Percentiles rank a stretch among this genome's conserved stretches.
Conservation (phyloP, 2,113 vertebrate species). For the Microtus montanus region DNA sequence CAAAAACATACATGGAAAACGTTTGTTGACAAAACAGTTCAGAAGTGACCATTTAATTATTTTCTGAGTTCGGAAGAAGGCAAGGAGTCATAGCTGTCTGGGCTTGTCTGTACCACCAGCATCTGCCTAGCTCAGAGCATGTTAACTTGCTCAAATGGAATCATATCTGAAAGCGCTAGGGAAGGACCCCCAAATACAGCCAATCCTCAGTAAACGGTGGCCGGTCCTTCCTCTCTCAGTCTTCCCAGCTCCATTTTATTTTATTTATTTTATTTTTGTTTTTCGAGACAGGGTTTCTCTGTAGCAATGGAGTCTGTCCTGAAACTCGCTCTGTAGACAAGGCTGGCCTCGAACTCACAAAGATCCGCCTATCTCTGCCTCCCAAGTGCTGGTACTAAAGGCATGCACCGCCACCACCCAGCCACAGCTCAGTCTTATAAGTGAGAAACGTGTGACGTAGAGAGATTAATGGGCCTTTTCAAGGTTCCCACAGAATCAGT, state of each 20-base stretch:
- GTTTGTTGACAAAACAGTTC: slow-evolving; percentile 13
- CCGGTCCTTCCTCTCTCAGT: background rate
- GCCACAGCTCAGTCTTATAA: background rate
- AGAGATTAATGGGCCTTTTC: background rate
- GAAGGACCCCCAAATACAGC: background rate
- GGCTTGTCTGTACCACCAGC: background rate
- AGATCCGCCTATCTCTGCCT: too few relatives aligned
- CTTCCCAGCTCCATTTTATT: background rate
- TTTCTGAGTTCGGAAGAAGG: slow-evolving; percentile 18
- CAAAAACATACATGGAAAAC: background rate
- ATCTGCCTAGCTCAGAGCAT: background rate
- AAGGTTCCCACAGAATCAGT: slow-evolving; percentile 3
- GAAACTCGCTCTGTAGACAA: too few relatives aligned
- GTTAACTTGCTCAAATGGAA: background rate
- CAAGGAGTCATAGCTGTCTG: background rate
- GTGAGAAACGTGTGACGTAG: background rate
- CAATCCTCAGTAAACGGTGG: background rate
- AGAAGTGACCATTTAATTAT: slow-evolving; percentile 24
- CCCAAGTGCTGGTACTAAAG: too few relatives aligned
- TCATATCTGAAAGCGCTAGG: slow-evolving; percentile 8
- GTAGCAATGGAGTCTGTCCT: too few relatives aligned
- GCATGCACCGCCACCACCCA: too few relatives aligned
- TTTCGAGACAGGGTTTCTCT: too few relatives aligned
- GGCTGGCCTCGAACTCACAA: too few relatives aligned
- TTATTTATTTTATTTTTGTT: too few relatives aligned